Evolutionary conservation across 1,140 invertebrate genomes (phyloP), one percentile per base, ranked within the genome.

Genomic region (Pollicipes pollicipes): DNA sequence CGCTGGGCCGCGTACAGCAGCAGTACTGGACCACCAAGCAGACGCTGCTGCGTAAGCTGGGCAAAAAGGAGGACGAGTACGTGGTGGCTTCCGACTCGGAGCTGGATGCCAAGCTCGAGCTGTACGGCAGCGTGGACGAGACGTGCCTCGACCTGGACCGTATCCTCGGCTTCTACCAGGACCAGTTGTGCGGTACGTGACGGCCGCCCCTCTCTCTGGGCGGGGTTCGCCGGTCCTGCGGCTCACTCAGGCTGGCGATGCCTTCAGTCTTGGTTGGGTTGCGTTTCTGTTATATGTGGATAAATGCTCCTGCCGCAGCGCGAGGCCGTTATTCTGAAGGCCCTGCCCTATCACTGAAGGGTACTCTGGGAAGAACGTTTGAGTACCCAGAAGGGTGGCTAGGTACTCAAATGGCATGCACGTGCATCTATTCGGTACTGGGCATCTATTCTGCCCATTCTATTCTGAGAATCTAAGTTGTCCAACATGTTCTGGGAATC

Each of bases 21-120:
- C 93, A 97, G 73, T 98, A 93, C 81, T 99, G 95, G 95, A 90
- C 97, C 35, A 97, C 96, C 4, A 98, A 98, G 78, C 95, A 98
- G 82, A 88, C 90, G 68, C 87, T 99, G 31, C 87, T 95, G 70
- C 84, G 90, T 76, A 98, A 96, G 83, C 82, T 99, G 27, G 95
- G 95, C 10, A 93, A 94, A 77, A 98, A 98, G 82, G 95, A 99
- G 82, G 97, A 99, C 80, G 94, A 97, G 73, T 72, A 75, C 70
- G 74, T 76, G 69, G 76, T 75, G 24, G 74, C 96, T 28, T 97
- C 93, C 0, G 97, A 99, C 82, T 88, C 94, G 13, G 91, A 97
- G 78, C 82, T 99, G 4, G 97, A 99, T 83, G 90, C 96, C 3
- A 99, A 98, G 83, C 83, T 99, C 68, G 95, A 98, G 83, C 83